phyloP scores from a whole-genome alignment of 2,797 vertebrate species.

The Epinephelus awoara region DNA sequence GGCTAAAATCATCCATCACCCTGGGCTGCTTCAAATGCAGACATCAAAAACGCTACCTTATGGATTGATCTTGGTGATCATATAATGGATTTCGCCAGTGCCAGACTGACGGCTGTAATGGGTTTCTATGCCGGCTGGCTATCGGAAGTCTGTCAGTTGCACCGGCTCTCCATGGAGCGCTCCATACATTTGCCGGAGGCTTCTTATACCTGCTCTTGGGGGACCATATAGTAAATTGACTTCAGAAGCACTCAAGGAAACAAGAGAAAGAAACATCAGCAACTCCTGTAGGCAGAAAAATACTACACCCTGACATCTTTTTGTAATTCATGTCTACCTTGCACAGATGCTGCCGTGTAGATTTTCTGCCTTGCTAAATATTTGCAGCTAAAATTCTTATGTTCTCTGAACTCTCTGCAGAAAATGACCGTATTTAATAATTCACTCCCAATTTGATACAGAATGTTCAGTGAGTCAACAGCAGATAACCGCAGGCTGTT shows the following conservation, averaged over 20 bases:
- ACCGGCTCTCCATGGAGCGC: slow-evolving; percentile 57
- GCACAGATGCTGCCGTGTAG: slow-evolving; percentile 16
- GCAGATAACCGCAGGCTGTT: slow-evolving; percentile 65
- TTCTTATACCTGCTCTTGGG: slow-evolving; percentile 60
- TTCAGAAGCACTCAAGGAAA: slow-evolving; percentile 69
- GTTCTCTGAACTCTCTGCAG: slow-evolving; percentile 11
- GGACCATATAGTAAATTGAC: slow-evolving; percentile 70
- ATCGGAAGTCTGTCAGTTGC: slow-evolving; percentile 71
- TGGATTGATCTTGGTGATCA: slow-evolving; percentile 84
- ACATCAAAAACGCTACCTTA: slow-evolving; percentile 78
- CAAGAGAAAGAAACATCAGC: slow-evolving; percentile 64
- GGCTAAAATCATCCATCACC: slow-evolving; percentile 81
- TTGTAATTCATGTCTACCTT: slow-evolving; percentile 27
- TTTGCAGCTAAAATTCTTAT: neutral
- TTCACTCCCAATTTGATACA: slow-evolving; percentile 38
- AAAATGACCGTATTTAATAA: slow-evolving; percentile 53
- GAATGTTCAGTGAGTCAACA: slow-evolving; percentile 60
- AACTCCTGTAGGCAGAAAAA: slow-evolving; percentile 56
- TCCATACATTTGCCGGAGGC: slow-evolving; percentile 69
- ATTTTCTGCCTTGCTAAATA: slow-evolving; percentile 29
- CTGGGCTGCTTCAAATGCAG: slow-evolving; percentile 80
- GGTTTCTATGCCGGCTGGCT: slow-evolving; percentile 70
- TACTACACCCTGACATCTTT: slow-evolving; percentile 37
- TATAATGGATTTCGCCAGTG: slow-evolving; percentile 77
- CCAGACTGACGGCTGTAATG: slow-evolving; percentile 76